Evolutionary conservation across 2,113 vertebrate species (phyloP), one percentile per base, ranked within the genome.

Genomic region (Festucalex cinctus): DNA sequence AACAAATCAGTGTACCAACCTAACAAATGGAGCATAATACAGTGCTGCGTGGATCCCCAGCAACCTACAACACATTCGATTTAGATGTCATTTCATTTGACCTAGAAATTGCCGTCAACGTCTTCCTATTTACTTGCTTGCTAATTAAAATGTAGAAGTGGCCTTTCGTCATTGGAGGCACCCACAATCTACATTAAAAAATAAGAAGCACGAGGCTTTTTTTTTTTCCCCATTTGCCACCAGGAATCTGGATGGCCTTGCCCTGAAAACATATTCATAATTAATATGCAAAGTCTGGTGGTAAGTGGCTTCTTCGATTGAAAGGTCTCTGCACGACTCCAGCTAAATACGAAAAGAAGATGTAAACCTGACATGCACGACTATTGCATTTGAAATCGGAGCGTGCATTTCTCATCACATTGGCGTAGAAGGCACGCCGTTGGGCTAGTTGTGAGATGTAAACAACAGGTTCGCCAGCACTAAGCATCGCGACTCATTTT

Each of bases 191-290:
- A 74, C 82, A 89, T 83, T 82, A 53, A 79, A 86, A 90, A 87
- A 84, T 85, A 89, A 81, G 75, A 89, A 81, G 88, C 78, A 82
- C 88, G 87, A 87, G 83, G 82, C 73, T 85, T 90, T 63, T 62
- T 90, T 91, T 46, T 46, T n/a, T n/a, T 44, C 5, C 14, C 66
- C 78, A 86, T 77, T 86, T 85, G 88, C 88, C 85, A 86, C 77
- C 76, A 90, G 88, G 90, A 88, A 86, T 90, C 88, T 88, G 88
- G 86, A 88, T 87, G 86, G 83, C 81, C 86, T 87, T 91, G 87
- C 88, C 90, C 88, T 88, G 86, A 91, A 91, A 90, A 88, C 87
- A 91, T 89, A 91, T 92, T 90, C 86, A 91, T 92, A 91, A 92
- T 91, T 91, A 91, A 91, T 91, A 85, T 67, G 78, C 76, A 77